These are phyloP conservation scores for Xyliphius kryptos DNA, from an alignment of 2,113 vertebrate species.

Conservation along the genomic window DNA sequence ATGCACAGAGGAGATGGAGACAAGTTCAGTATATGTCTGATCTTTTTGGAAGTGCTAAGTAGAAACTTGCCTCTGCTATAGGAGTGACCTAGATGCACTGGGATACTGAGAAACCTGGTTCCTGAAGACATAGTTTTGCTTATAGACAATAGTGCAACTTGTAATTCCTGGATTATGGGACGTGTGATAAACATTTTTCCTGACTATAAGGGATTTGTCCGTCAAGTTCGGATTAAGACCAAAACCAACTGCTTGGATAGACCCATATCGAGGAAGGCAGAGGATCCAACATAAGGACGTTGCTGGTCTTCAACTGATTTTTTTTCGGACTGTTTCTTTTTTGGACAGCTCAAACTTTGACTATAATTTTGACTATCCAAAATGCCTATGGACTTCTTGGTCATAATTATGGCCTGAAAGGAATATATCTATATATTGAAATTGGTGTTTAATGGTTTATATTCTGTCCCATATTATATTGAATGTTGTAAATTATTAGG, in stretches of 20 bases:
- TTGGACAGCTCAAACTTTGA: too few species aligned
- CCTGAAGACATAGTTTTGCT: not conserved
- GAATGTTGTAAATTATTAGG: not conserved
- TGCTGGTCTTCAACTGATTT: too few species aligned
- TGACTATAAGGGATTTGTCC: not conserved
- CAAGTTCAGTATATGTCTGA: conserved; percentile 11
- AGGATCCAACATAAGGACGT: not conserved
- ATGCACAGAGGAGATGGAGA: not conserved
- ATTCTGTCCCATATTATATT: not conserved
- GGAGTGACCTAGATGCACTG: not conserved
- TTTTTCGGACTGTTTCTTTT: too few species aligned
- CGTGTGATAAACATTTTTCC: not conserved
- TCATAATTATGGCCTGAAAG: not conserved
- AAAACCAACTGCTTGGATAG: not conserved
- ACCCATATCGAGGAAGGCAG: not conserved
- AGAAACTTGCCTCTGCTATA: not conserved
- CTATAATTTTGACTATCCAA: too few species aligned
- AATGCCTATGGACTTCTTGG: not conserved
- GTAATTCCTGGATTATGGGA: not conserved
- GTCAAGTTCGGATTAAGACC: not conserved
- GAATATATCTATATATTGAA: not conserved
- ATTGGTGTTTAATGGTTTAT: not conserved
- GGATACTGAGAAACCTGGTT: not conserved
- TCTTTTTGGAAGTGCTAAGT: conserved; percentile 3
- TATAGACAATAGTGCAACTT: not conserved